Evolutionary conservation across 2,113 vertebrate species (phyloP), one percentile per base, ranked within the genome.

Genomic region (Zosterops lateralis): DNA sequence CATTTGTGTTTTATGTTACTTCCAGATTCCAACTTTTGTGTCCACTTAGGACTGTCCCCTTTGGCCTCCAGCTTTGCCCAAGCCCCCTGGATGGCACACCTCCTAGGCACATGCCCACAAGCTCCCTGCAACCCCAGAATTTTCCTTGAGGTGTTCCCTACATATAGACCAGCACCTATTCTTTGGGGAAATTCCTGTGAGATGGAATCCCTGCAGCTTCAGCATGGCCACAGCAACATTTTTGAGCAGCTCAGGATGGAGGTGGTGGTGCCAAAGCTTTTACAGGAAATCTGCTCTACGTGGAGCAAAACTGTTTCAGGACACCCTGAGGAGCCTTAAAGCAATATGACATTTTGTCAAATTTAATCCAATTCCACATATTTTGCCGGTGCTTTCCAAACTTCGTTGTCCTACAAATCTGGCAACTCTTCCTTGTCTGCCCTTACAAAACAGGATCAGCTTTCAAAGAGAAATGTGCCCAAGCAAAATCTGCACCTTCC

Each of bases 361-460:
- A 90, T 95, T 94, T 95, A 95, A 91, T 94, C 90, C 87, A 95
- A 86, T 94, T 94, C 78, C 94, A 91, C 96, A 94, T 91, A 96
- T 96, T 95, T 95, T 91, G 51, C 93, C 93, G 89, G 47, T 0
- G 12, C 87, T 95, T 95, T 96, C 92, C 93, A 95, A 95, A 95
- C 71, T 94, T 88, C 22, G 78, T 92, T 97, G 96, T 93, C 94
- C 95, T 97, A 64, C 0, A 4, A 92, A 80, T 87, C 94, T 97
- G 95, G 95, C 94, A 96, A 65, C 45, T 53, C 67, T 92, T 92
- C 83, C 96, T 71, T 91, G 75, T 67, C 96, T 96, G 94, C 89
- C 72, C 87, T 91, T 90, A 84, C 84, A 90, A 93, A 96, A 96
- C 81, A 92, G 95, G 91, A 94, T 96, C 94, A 93, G 78, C 36